Conservation (phyloP, 1,140 invertebrate species). For the Heliconius melpomene region DNA sequence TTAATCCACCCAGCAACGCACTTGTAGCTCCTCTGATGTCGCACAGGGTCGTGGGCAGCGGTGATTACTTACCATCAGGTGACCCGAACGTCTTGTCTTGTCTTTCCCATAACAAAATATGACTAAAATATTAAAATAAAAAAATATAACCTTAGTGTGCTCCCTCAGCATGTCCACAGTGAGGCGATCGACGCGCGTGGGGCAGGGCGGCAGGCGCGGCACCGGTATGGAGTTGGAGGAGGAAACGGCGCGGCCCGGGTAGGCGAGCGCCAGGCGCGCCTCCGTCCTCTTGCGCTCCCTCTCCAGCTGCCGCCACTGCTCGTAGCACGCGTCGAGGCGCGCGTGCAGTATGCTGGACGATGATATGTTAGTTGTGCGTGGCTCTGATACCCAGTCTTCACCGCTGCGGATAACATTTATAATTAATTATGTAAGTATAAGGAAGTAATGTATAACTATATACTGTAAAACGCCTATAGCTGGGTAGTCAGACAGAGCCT, state of each 20-base stretch:
- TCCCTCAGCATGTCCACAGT: slow-evolving; percentile 92
- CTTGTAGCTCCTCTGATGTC: too few relatives aligned
- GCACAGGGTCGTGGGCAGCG: too few relatives aligned
- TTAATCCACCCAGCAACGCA: too few relatives aligned
- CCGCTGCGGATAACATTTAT: not conserved
- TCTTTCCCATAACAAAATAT: too few relatives aligned
- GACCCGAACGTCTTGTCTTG: too few relatives aligned
- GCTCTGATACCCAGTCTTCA: not conserved
- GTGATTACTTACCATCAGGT: too few relatives aligned
- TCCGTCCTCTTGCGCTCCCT: slow-evolving; percentile 93
- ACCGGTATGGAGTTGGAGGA: slow-evolving; percentile 91
- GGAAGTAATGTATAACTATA: too few relatives aligned
- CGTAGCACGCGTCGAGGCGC: slow-evolving; percentile 90
- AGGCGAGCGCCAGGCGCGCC: slow-evolving; percentile 89
- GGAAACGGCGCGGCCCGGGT: slow-evolving; percentile 90
- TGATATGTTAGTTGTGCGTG: slow-evolving; percentile 36
- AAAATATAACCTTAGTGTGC: slow-evolving; percentile 57
- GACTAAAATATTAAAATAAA: too few relatives aligned
- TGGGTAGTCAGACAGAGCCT: too few relatives aligned
- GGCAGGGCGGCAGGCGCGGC: slow-evolving; percentile 89
- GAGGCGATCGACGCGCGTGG: slow-evolving; percentile 91
- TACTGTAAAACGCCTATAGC: too few relatives aligned
- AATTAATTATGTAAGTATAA: too few relatives aligned
- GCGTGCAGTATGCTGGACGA: slow-evolving; percentile 86
- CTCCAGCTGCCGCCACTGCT: slow-evolving; percentile 91